Evolutionary conservation across 2,888 invertebrate species (phyloP).

Genomic region (Pandemis cinnamomeana): DNA sequence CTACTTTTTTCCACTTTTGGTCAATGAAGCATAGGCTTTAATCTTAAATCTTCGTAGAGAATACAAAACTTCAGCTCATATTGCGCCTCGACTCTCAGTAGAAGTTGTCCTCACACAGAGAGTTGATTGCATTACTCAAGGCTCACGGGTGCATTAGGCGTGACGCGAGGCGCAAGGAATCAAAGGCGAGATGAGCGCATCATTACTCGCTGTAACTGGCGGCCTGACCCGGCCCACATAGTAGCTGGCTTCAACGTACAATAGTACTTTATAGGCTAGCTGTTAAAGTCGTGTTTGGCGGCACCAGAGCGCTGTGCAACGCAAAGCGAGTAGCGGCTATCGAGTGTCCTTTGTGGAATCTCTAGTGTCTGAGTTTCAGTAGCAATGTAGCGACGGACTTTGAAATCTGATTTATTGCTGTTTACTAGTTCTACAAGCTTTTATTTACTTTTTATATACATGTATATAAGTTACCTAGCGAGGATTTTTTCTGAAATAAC

Average conservation of each 20-base stretch:
- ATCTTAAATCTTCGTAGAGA: too few relatives aligned
- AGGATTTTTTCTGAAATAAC: too few relatives aligned
- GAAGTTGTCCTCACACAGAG: background rate
- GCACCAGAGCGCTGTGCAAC: background rate
- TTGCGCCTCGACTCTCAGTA: too few relatives aligned
- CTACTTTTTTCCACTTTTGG: too few relatives aligned
- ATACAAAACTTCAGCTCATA: too few relatives aligned
- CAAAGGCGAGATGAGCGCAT: conserved; percentile 4
- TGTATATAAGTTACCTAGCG: too few relatives aligned
- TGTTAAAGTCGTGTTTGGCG: background rate
- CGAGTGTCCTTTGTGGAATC: background rate
- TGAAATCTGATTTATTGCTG: background rate
- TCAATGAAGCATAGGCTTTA: too few relatives aligned
- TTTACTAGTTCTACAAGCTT: background rate
- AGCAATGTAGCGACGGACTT: background rate
- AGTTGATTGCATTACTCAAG: background rate
- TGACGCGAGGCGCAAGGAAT: background rate
- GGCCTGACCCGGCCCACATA: background rate
- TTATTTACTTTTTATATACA: too few relatives aligned
- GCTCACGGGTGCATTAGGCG: background rate
- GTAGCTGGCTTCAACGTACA: background rate
- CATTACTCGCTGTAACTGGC: background rate
- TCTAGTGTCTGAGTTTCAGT: background rate
- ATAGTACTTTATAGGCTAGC: background rate
- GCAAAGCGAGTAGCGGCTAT: background rate